Evolutionary conservation across 2,888 invertebrate genomes (phyloP).

Genomic region (Clitarchus hookeri): DNA sequence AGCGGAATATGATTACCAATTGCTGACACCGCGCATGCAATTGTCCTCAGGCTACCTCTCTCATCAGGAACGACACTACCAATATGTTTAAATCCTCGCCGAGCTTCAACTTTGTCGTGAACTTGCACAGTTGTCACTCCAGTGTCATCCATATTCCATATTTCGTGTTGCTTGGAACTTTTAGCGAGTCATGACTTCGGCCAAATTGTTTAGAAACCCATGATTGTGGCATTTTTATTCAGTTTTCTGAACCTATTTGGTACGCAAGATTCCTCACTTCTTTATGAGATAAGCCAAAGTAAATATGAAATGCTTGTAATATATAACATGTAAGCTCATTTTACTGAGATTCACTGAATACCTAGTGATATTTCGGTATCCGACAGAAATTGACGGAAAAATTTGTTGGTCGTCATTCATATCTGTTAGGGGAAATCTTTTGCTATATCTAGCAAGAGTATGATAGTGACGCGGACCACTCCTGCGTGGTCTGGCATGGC

Average conservation of each 20-base stretch:
- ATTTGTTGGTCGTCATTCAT: too few species aligned
- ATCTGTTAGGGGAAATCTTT: too few species aligned
- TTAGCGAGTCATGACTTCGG: conserved; percentile 38
- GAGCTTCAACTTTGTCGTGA: conserved; percentile 49
- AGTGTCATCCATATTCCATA: conserved; percentile 54
- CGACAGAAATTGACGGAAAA: too few species aligned
- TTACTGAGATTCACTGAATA: too few species aligned
- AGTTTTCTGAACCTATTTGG: conserved; percentile 42
- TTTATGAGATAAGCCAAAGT: conserved; percentile 46
- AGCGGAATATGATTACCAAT: conserved; percentile 12
- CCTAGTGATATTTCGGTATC: too few species aligned
- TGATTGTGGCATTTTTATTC: conserved; percentile 29
- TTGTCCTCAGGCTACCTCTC: conserved; percentile 41
- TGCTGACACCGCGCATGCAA: conserved; percentile 4
- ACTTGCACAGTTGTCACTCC: conserved; percentile 53
- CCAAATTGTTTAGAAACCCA: conserved; percentile 45
- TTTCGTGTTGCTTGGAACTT: conserved; percentile 39
- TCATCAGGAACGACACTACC: conserved; percentile 52
- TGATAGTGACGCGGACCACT: too few species aligned
- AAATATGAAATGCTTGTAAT: conserved; percentile 28
- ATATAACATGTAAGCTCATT: conserved; percentile 40
- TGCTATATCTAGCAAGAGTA: too few species aligned
- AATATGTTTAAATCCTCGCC: conserved; percentile 52
- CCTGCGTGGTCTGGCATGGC: too few species aligned
- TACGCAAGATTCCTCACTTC: conserved; percentile 46